phyloP scores from a whole-genome alignment of 2,888 invertebrate genomes.

The Pycnomerus fuliginosus region DNA sequence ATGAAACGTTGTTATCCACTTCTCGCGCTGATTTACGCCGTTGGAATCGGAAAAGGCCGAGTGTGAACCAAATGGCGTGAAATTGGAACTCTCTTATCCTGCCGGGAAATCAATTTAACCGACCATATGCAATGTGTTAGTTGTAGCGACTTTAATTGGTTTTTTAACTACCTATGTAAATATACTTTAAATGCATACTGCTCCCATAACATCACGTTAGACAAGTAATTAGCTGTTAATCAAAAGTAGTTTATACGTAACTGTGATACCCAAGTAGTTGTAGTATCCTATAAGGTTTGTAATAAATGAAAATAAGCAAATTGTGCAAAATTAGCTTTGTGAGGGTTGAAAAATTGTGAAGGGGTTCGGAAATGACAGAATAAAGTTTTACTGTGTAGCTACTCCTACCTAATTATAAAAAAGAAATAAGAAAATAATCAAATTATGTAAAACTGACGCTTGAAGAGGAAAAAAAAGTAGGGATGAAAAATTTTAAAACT shows the following conservation, averaged over 20 bases:
- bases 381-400: no score
- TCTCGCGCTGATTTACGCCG: constrained; percentile 3
- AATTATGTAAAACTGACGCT: no score
- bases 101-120: constrained; percentile 3
- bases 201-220: constrained; percentile 6
- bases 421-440: no score
- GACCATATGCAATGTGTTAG: constrained; percentile 5
- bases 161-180: constrained; percentile 6
- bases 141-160: not conserved
- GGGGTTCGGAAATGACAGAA: no score
- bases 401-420: no score
- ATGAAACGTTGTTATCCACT: constrained; percentile 2
- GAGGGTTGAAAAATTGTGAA: no score
- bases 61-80: constrained; percentile 4
- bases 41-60: constrained; percentile 4
- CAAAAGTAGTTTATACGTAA: constrained; percentile 33
- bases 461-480: no score
- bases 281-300: constrained; percentile 1
- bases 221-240: constrained; percentile 15
- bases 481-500: no score
- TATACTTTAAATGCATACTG: constrained; percentile 3
- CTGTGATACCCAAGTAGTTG: constrained; percentile 35
- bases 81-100: constrained; percentile 3
- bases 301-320: no score
- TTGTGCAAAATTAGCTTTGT: no score